Evolutionary conservation across 2,113 vertebrate genomes (phyloP).

Genomic region (Bos taurus): DNA sequence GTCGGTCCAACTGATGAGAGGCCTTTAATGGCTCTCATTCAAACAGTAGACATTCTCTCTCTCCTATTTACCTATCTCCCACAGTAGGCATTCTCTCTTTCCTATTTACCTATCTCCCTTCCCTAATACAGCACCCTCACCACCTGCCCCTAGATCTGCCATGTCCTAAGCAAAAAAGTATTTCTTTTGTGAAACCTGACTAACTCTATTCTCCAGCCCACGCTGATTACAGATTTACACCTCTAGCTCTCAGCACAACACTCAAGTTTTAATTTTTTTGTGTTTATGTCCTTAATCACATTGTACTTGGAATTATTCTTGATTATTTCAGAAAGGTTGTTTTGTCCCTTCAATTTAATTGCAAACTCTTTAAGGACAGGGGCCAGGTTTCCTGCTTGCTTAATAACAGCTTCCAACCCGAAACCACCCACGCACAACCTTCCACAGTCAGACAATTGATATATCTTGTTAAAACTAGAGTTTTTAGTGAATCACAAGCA

Average conservation of each 20-base stretch:
- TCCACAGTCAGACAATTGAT: constrained; percentile 7
- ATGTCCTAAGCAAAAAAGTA: background rate
- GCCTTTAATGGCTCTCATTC: background rate
- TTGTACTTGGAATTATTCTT: background rate
- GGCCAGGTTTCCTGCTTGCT: background rate
- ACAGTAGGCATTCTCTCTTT: background rate
- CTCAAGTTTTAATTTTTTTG: constrained; percentile 1
- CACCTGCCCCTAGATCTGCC: background rate
- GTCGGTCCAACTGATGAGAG: background rate
- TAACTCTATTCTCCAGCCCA: background rate
- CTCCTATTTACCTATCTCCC: background rate
- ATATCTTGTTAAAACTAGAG: background rate
- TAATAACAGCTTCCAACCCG: background rate
- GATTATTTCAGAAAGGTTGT: background rate
- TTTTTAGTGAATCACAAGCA: constrained; percentile 1
- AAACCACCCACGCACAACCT: background rate
- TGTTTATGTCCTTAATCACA: background rate
- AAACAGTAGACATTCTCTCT: background rate
- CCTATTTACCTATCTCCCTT: background rate
- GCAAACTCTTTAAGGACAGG: background rate
- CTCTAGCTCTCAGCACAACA: background rate
- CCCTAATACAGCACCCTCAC: background rate
- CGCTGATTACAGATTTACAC: background rate
- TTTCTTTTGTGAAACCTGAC: background rate
- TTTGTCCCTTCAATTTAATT: background rate